phyloP scores from a whole-genome alignment of 2,888 invertebrate genomes.

The Dolichomitus sp. region DNA sequence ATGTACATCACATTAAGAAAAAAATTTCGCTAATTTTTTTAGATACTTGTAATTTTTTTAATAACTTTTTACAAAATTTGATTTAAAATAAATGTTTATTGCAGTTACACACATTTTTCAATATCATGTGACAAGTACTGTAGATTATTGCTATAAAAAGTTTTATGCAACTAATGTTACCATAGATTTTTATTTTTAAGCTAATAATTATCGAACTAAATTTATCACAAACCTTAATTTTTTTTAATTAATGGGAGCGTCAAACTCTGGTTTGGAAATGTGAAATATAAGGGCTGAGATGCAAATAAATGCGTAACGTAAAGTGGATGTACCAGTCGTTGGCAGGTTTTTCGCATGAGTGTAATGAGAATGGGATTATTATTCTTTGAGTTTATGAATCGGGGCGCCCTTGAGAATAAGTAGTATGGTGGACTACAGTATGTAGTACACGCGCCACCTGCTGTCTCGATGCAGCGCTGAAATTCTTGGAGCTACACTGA shows the following conservation, averaged over 20 bases:
- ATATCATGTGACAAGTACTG: too few species aligned
- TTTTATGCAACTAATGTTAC: too few species aligned
- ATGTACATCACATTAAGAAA: too few species aligned
- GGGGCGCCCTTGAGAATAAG: constrained; percentile 1
- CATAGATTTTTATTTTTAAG: too few species aligned
- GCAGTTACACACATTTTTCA: too few species aligned
- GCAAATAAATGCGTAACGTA: background rate
- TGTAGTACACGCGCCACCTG: constrained; percentile 24
- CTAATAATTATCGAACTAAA: too few species aligned
- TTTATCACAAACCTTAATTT: background rate
- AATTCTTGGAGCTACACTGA: background rate
- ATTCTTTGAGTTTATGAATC: constrained; percentile 19
- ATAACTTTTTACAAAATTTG: too few species aligned
- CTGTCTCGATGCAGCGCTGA: background rate
- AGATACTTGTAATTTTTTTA: too few species aligned
- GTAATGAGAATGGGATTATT: constrained; percentile 1
- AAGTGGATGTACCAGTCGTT: background rate
- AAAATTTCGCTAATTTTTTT: too few species aligned
- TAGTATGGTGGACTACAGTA: background rate
- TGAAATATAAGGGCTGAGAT: background rate
- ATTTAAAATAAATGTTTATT: too few species aligned
- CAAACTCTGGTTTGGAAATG: background rate
- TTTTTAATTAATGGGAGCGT: too few species aligned
- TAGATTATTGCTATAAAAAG: too few species aligned
- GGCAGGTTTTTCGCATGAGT: background rate